Percentiles rank a stretch among this genome's conserved stretches.
Conservation (phyloP, 64 coral and sea anemone species). For the Platygyra sinensis region DNA sequence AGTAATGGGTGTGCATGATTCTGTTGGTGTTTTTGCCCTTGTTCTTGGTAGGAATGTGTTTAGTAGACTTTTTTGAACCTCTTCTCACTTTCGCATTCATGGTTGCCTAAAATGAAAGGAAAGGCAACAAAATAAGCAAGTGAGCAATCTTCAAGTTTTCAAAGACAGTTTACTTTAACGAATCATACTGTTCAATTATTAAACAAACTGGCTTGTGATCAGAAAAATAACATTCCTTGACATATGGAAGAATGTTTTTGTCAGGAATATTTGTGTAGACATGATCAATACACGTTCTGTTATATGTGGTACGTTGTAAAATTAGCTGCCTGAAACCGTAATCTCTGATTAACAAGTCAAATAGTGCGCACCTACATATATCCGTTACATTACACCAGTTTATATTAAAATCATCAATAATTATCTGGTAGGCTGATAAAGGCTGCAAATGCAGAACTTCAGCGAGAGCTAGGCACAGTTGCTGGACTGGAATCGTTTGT, state of each 20-base stretch:
- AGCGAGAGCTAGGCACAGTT: background rate
- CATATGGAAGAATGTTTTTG: slow-evolving; percentile 12
- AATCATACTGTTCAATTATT: slow-evolving; percentile 4
- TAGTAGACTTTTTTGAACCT: background rate
- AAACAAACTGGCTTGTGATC: slow-evolving; percentile 40
- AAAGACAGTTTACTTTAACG: background rate
- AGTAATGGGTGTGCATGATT: background rate
- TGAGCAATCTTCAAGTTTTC: background rate
- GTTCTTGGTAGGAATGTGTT: background rate
- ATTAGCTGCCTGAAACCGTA: slow-evolving; percentile 32
- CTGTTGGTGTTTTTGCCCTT: background rate
- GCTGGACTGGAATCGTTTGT: slow-evolving; percentile 8
- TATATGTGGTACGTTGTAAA: slow-evolving; percentile 15
- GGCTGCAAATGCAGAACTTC: background rate
- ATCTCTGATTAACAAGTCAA: slow-evolving; percentile 34
- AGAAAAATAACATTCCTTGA: background rate
- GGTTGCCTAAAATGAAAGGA: background rate
- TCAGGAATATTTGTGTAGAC: slow-evolving; percentile 30
- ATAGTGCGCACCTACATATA: background rate
- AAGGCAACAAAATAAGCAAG: background rate
- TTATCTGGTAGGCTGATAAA: slow-evolving; percentile 1
- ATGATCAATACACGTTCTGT: slow-evolving; percentile 32
- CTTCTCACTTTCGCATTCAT: background rate
- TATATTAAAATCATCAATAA: slow-evolving; percentile 41
- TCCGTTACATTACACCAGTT: slow-evolving; percentile 26